Evolutionary conservation across 2,113 vertebrate genomes (phyloP), one percentile per base, ranked within the genome.

Genomic region (human): DNA sequence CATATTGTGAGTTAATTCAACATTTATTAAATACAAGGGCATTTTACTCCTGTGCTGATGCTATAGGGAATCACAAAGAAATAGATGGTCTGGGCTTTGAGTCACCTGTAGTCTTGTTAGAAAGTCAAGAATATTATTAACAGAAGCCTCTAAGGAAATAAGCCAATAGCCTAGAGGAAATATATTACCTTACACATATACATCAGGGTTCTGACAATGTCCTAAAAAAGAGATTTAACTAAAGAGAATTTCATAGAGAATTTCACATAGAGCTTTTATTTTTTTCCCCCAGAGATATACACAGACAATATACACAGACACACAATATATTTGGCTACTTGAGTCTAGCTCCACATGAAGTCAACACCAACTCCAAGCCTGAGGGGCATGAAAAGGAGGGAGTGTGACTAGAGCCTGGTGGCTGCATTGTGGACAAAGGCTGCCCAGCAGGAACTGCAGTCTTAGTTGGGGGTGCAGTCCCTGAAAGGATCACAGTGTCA

Each of bases 211-310:
- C 72, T 76, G 40, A 61, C 18, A 9, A 2, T 1, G 22, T 40
- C 5, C 32, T 64, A n/a, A 90, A 61, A n/a, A 25, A 43, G 20
- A 11, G 8, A 43, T 64, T 61, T 59, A 61, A 48, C 87, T 64
- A 4, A 78, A 48, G 40, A 78, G 8, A 61, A 64, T 64, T 59
- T 48, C n/a, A 59, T n/a, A n/a, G 32, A 18, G 9, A 64, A 64
- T 64, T 64, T 64, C 61, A 64, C 27, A 64, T 64, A 64, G 27
- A 30, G 61, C 27, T 20, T 52, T 52, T 6, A 1, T 5, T 10
- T 0, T 4, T 1, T 25, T 0, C 0, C 11, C 27, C 11, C 32
- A 75, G 32, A 75, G 40, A 3, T 61, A 43, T 45, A 48, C 12
- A 32, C 50, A 57, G 50, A 75, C 38, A 45, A 3, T 61, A 43